Conservation (phyloP, 2,113 vertebrate genomes). For the Sterrhoptilus dennistouni region DNA sequence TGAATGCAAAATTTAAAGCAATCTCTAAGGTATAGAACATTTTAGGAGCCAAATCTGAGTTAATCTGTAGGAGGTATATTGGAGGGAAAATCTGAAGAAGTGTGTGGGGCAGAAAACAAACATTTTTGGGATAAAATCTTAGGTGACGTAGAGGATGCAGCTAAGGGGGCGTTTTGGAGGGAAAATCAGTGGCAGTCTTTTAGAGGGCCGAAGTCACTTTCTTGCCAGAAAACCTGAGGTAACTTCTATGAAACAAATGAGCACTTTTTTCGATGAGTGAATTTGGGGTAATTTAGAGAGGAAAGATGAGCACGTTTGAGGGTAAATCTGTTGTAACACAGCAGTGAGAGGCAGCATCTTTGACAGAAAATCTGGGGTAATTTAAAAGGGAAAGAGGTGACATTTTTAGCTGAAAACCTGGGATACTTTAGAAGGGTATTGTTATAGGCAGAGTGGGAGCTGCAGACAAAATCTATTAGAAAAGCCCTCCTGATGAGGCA, state of each 20-base stretch:
- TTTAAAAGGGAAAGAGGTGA: no score
- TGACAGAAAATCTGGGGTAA: no score
- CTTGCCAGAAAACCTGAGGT: background rate
- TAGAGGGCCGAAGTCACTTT: accelerated
- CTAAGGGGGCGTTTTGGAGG: background rate
- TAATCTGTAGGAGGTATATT: background rate
- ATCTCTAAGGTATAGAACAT: background rate
- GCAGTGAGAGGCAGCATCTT: background rate
- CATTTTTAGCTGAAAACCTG: background rate
- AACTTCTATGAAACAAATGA: background rate
- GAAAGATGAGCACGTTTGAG: background rate
- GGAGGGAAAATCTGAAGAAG: background rate
- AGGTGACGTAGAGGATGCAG: no score
- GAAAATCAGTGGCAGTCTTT: background rate
- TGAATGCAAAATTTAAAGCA: background rate
- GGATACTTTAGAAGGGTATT: background rate
- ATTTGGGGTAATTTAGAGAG: background rate
- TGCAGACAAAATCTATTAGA: background rate
- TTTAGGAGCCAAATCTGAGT: background rate
- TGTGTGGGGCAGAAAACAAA: background rate
- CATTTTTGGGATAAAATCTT: background rate
- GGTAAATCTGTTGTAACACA: background rate
- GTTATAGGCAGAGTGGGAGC: background rate
- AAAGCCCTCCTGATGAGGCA: background rate
- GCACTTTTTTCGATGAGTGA: accelerated